These are phyloP conservation scores for Corythornis madagascariensis DNA, from an alignment of 2,113 vertebrate species.

Conservation along the genomic window DNA sequence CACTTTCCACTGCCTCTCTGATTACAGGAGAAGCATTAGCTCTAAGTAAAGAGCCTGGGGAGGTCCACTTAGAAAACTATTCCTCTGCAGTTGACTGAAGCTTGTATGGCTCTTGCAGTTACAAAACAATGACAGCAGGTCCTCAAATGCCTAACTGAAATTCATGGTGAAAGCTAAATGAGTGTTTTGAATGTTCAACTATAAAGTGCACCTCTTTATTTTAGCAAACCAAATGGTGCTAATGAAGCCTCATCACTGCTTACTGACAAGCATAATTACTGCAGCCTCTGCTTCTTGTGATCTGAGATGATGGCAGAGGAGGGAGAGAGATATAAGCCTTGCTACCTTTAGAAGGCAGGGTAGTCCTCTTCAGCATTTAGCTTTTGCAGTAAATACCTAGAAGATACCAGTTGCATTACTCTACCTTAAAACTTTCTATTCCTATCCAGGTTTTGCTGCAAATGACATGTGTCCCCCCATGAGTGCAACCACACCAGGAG, in stretches of 20 bases:
- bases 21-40: not conserved
- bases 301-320: not conserved
- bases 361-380: not conserved
- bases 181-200: not conserved
- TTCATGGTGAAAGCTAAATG: not conserved
- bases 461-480: not conserved
- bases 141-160: not conserved
- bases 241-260: not conserved
- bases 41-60: not conserved
- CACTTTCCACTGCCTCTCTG: not conserved
- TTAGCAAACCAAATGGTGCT: slow-evolving; percentile 23
- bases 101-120: not conserved
- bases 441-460: not conserved
- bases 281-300: not conserved
- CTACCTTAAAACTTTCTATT: not conserved
- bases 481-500: not conserved
- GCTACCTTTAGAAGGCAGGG: not conserved
- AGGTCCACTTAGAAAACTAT: not conserved
- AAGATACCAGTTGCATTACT: not conserved
- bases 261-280: slow-evolving; percentile 12
- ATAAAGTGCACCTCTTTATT: not conserved
- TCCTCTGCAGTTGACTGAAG: not conserved
- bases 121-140: slow-evolving; percentile 14
- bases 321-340: not conserved
- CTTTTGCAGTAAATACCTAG: not conserved